These are phyloP conservation scores for Galbula dea DNA, from an alignment of 2,113 vertebrate species.

Conservation along the genomic window DNA sequence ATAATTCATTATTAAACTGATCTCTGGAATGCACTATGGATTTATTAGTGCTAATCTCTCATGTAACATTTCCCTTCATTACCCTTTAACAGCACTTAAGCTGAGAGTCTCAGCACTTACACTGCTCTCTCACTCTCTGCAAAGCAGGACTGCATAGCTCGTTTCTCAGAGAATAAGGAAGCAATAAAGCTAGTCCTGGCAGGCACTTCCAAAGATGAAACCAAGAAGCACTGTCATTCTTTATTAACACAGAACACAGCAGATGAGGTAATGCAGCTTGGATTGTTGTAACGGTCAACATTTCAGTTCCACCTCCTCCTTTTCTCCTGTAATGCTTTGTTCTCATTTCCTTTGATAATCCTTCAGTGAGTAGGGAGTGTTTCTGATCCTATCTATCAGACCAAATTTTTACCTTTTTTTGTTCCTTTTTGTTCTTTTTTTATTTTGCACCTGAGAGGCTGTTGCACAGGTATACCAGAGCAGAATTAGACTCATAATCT, in stretches of 20 bases:
- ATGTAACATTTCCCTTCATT: slow-evolving; percentile 42
- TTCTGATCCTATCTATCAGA: not conserved
- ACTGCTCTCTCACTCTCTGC: not conserved
- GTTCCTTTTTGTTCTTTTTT: not conserved
- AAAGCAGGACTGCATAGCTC: not conserved
- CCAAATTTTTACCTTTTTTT: not conserved
- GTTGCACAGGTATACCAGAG: not conserved
- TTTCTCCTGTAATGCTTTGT: not conserved
- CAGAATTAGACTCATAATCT: not conserved
- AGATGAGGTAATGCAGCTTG: not conserved
- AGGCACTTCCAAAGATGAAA: not conserved
- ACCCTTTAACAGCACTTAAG: slow-evolving; percentile 39
- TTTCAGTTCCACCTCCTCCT: not conserved
- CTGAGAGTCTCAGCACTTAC: not conserved
- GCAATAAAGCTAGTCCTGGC: not conserved
- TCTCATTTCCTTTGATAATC: not conserved
- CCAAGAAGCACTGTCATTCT: not conserved
- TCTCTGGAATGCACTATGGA: slow-evolving; percentile 28
- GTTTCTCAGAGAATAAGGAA: slow-evolving; percentile 4
- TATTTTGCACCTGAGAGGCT: too few species aligned
- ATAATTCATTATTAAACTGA: slow-evolving; percentile 41
- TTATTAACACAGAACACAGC: not conserved
- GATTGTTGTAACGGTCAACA: too few species aligned
- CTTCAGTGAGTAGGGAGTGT: not conserved
- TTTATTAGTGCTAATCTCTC: slow-evolving; percentile 42